These are phyloP conservation scores for Sitta carolinensis DNA, from an alignment of 2,797 vertebrate genomes.

Conservation along the genomic window DNA sequence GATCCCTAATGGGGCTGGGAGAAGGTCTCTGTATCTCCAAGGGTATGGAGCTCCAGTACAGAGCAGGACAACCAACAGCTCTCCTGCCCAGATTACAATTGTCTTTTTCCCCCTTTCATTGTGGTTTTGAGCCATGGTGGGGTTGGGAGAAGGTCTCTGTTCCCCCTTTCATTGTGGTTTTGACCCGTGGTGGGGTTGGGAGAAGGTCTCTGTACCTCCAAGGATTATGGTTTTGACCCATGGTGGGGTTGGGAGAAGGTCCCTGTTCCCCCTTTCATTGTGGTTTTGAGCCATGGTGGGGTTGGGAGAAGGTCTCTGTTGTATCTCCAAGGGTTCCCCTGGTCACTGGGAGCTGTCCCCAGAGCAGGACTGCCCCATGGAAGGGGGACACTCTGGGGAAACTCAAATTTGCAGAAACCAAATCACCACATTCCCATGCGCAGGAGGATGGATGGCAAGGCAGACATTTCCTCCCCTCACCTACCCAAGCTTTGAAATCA, in stretches of 20 bases:
- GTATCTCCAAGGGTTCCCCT: fast-evolving
- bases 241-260: fast-evolving
- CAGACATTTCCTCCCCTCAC: neutral
- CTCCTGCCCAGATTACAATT: neutral
- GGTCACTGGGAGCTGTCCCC: fast-evolving
- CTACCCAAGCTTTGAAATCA: neutral
- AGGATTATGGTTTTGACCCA: too few species aligned
- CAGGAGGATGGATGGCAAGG: neutral
- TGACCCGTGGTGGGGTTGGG: too few species aligned
- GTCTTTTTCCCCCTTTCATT: too few species aligned
- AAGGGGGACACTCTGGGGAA: neutral
- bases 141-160: neutral
- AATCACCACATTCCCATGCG: neutral
- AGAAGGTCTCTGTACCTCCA: too few species aligned
- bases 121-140: fast-evolving
- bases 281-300: fast-evolving
- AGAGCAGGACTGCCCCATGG: neutral
- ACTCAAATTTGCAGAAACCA: neutral
- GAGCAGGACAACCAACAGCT: too few species aligned
- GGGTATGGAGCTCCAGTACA: too few species aligned
- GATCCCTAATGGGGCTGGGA: fast-evolving
- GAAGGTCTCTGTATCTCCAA: neutral
- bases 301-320: neutral
- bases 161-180: too few species aligned
- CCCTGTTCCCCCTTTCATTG: too few species aligned